Evolutionary conservation across 1,140 invertebrate species (phyloP), one percentile per base, ranked within the genome.

Genomic region (Drosophila grimshawi): DNA sequence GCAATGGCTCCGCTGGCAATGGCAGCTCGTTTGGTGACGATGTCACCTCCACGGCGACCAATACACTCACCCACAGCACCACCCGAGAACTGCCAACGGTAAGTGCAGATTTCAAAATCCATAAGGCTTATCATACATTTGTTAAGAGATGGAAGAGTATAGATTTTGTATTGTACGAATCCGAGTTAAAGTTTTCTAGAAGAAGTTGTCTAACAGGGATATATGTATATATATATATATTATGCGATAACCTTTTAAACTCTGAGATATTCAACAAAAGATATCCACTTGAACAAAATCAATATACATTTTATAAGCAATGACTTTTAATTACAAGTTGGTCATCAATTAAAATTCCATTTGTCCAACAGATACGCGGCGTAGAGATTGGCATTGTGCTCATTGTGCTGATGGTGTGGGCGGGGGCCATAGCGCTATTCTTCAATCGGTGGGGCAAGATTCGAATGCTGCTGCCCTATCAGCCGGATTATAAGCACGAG

Each of bases 361-460:
- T 6, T 4, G 8, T 61, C 37, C 4, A 29, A 11, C 59, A 96
- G 95, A 96, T 97, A 90, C 95, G 97, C 61, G 96, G 96, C 32
- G 96, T 97, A 52, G 97, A 98, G 92, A 96, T 97, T 56, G 96
- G 96, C 41, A 97, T 98, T 76, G 97, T 98, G 10, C 94, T 97
- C 10, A 93, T 98, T 80, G 97, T 98, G 32, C 93, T 98, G 43
- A 94, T 97, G 67, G 95, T 98, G 6, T 98, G 97, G 97, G 95
- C 96, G 3, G 97, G 95, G 0, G 97, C 97, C 6, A 97, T 98
- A 82, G 96, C 96, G 0, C 93, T 98, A 3, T 98, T 98, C 94
- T 97, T 98, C 93, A 97, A 97, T 90, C 94, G 96, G 39, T 98
- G 97, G 97, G 97, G 97, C 10, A 98, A 98, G 93, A 98, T 98